phyloP scores from a whole-genome alignment of 2,888 invertebrate genomes.

The Ormyrus thymus region DNA sequence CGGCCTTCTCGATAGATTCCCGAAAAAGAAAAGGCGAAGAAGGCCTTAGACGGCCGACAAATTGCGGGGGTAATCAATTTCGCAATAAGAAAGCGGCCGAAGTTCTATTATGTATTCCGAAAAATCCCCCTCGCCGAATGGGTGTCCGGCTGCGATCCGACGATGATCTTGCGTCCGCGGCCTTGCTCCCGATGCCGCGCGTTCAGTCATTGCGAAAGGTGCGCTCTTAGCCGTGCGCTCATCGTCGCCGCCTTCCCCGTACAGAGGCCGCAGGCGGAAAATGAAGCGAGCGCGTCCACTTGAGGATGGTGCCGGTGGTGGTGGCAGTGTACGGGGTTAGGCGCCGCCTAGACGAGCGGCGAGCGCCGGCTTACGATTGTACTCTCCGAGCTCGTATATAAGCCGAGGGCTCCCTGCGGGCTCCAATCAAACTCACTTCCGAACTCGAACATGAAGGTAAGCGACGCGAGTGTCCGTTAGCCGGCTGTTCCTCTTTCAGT shows the following conservation, averaged over 20 bases:
- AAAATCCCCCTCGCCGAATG: no score
- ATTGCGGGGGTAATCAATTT: no score
- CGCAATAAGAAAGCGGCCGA: no score
- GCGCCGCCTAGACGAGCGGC: not conserved
- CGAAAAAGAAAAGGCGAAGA: no score
- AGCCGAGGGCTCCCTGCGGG: slow-evolving; percentile 45
- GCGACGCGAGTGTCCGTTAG: slow-evolving; percentile 14
- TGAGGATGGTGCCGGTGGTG: slow-evolving; percentile 19
- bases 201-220: slow-evolving; percentile 59
- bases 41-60: no score
- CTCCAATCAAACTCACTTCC: slow-evolving; percentile 65
- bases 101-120: no score
- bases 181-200: slow-evolving; percentile 68
- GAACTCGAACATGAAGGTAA: slow-evolving; percentile 68
- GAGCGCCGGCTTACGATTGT: no score
- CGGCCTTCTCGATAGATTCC: no score
- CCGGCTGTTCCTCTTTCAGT: no score
- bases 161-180: slow-evolving; percentile 43
- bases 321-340: not conserved
- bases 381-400: slow-evolving; percentile 53
- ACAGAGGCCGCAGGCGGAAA: slow-evolving; percentile 36
- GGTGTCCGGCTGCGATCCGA: not conserved
- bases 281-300: slow-evolving; percentile 56
- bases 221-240: slow-evolving; percentile 29
- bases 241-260: not conserved